These are phyloP conservation scores for Tricholaema leucomelas DNA, from an alignment of 2,113 vertebrate species.

Conservation along the genomic window DNA sequence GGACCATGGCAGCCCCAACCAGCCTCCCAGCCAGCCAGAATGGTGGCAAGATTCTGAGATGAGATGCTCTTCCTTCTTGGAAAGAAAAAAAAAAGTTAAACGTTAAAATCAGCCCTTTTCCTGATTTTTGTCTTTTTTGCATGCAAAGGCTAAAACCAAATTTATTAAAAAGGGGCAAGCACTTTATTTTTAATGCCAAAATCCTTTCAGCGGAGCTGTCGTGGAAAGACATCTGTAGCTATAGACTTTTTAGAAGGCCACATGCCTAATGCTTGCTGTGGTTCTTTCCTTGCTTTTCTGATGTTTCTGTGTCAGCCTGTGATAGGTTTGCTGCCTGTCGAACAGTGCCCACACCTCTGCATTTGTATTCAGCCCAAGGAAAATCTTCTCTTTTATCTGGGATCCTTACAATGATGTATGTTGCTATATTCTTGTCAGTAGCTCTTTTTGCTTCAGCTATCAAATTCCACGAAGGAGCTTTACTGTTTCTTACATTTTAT, in stretches of 20 bases:
- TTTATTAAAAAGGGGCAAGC: background rate
- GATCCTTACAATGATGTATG: background rate
- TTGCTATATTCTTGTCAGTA: background rate
- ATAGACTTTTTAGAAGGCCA: background rate
- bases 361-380: background rate
- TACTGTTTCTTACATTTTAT: background rate
- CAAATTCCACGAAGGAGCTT: background rate
- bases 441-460: background rate
- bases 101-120: background rate
- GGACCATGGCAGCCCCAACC: background rate
- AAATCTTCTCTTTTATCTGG: background rate
- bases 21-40: background rate
- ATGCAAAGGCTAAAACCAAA: background rate
- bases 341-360: background rate
- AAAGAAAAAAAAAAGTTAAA: background rate
- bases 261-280: background rate
- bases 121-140: background rate
- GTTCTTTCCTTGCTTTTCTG: background rate
- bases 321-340: background rate
- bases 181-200: background rate
- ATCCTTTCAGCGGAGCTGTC: background rate
- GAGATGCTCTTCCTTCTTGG: background rate
- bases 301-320: background rate
- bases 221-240: background rate
- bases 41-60: background rate